phyloP scores from a whole-genome alignment of 2,888 invertebrate species.

The Dione juno region DNA sequence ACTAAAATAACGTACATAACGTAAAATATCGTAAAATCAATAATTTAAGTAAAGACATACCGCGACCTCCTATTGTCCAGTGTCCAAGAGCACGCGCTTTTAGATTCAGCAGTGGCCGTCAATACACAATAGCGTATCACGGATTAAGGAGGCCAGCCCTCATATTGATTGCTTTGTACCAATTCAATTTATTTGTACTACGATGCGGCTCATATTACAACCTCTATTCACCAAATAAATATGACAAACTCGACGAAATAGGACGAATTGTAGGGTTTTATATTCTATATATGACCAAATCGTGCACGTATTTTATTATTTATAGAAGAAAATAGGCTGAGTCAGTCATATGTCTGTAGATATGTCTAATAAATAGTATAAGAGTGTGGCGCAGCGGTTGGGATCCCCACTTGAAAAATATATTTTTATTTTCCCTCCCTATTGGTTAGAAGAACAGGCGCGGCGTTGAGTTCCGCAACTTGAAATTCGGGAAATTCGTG shows the following conservation, averaged over 20 bases:
- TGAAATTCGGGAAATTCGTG: too few relatives aligned
- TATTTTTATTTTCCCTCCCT: too few relatives aligned
- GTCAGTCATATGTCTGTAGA: background rate
- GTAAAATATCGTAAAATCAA: too few relatives aligned
- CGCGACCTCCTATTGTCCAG: slow-evolving; percentile 28
- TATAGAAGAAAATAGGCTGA: background rate
- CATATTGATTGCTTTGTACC: slow-evolving; percentile 66
- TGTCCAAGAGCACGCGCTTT: slow-evolving; percentile 50
- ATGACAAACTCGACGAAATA: background rate
- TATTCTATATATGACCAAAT: background rate
- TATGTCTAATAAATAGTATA: too few relatives aligned
- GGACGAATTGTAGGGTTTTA: background rate
- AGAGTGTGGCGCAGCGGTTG: too few relatives aligned
- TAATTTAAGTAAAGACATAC: too few relatives aligned
- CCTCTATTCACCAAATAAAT: slow-evolving; percentile 39
- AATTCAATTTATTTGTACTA: slow-evolving; percentile 59
- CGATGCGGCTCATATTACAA: slow-evolving; percentile 35
- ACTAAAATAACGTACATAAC: too few relatives aligned
- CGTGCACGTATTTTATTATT: background rate
- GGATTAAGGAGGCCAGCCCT: slow-evolving; percentile 66
- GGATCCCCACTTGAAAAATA: too few relatives aligned
- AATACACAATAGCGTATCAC: slow-evolving; percentile 69
- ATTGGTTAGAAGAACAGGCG: background rate
- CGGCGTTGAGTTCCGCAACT: background rate
- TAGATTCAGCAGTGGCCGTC: slow-evolving; percentile 62